phyloP scores from a whole-genome alignment of 2,888 invertebrate species.

The Pammene fasciana region DNA sequence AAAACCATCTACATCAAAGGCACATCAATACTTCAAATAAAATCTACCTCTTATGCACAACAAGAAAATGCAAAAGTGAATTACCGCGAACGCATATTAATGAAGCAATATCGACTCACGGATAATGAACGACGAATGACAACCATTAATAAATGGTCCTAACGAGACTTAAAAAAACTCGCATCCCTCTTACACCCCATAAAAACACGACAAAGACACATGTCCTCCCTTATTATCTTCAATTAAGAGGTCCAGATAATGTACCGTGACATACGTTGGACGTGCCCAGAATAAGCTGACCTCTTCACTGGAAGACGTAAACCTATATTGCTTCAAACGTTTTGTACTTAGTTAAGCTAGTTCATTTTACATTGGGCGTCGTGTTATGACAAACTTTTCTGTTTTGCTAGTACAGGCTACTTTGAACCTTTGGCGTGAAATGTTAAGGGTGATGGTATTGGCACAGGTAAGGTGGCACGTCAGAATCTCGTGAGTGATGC shows the following conservation, averaged over 20 bases:
- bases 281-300: slow-evolving; percentile 54
- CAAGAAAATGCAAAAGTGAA: not conserved
- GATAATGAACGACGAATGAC: slow-evolving; percentile 59
- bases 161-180: slow-evolving; percentile 70
- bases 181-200: slow-evolving; percentile 74
- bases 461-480: slow-evolving; percentile 48
- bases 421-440: slow-evolving; percentile 51
- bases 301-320: slow-evolving; percentile 40
- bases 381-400: slow-evolving; percentile 55
- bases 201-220: slow-evolving; percentile 82
- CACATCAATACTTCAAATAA: not conserved
- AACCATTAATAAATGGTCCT: slow-evolving; percentile 67
- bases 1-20: not conserved
- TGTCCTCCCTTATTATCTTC: slow-evolving; percentile 82
- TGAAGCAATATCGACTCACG: slow-evolving; percentile 39
- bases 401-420: slow-evolving; percentile 45
- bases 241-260: slow-evolving; percentile 81
- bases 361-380: slow-evolving; percentile 56
- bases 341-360: slow-evolving; percentile 44
- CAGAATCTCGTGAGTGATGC: slow-evolving; percentile 70
- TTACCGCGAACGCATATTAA: slow-evolving; percentile 37
- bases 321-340: slow-evolving; percentile 11
- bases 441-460: slow-evolving; percentile 44
- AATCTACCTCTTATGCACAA: not conserved
- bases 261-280: slow-evolving; percentile 76